phyloP scores from a whole-genome alignment of 2,797 vertebrate genomes.

The Chaetodon trifasciatus region DNA sequence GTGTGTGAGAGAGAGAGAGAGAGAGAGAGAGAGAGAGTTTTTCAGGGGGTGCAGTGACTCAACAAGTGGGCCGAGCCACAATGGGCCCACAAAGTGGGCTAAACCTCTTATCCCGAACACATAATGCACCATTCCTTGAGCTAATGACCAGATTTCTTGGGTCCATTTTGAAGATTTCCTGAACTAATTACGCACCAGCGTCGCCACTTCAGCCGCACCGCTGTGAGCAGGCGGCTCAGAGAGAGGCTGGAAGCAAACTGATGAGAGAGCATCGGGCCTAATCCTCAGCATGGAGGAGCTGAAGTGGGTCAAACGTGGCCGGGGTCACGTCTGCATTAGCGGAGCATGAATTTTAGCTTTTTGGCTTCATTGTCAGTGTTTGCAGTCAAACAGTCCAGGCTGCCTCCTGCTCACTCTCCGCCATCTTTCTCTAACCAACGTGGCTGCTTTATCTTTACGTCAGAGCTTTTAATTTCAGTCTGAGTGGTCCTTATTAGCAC shows the following conservation, averaged over 20 bases:
- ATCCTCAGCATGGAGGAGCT: constrained; percentile 22
- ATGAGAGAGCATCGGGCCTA: background rate
- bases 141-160: constrained; percentile 64
- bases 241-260: constrained; percentile 17
- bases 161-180: constrained; percentile 50
- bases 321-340: no score
- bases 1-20: no score
- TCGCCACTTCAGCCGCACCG: constrained; percentile 7
- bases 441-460: background rate
- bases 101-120: constrained; percentile 47
- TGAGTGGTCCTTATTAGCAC: background rate
- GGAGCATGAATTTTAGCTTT: background rate
- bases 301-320: constrained; percentile 19
- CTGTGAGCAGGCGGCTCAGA: background rate
- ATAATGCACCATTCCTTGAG: constrained; percentile 43
- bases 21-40: no score
- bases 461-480: background rate
- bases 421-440: background rate
- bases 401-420: background rate
- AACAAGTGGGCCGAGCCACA: constrained; percentile 50
- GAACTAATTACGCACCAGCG: constrained; percentile 32
- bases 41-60: background rate
- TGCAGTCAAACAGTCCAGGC: background rate
- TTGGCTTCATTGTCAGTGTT: background rate
- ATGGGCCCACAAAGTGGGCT: constrained; percentile 28